Conservation (phyloP, 2,113 vertebrate genomes). For the Donacobius atricapilla region DNA sequence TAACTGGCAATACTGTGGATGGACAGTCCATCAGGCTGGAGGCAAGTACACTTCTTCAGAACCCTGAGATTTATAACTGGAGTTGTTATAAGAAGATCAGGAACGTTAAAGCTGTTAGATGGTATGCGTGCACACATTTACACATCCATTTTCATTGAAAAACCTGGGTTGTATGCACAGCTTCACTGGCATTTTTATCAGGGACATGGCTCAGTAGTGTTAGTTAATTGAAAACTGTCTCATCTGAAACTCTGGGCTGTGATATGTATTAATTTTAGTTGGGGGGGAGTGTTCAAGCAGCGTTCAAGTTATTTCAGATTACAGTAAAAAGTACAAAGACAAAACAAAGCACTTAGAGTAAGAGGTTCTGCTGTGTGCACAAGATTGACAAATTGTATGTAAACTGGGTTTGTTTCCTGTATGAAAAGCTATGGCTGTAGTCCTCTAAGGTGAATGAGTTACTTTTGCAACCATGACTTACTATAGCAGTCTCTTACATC, state of each 20-base stretch:
- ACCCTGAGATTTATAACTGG: neutral
- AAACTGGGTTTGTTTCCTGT: neutral
- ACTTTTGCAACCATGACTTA: neutral
- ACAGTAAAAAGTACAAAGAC: neutral
- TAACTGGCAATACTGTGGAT: neutral
- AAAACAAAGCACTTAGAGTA: neutral
- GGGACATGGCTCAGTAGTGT: neutral
- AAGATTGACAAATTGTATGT: neutral
- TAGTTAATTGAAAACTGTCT: neutral
- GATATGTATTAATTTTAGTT: neutral
- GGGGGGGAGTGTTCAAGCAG: neutral
- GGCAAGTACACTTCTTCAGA: neutral
- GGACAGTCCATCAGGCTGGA: neutral
- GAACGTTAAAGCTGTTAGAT: neutral
- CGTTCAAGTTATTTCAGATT: neutral
- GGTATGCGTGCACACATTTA: accelerated
- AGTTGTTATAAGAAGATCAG: neutral
- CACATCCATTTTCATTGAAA: neutral
- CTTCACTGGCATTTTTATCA: neutral
- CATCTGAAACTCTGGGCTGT: neutral
- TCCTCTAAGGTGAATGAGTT: neutral
- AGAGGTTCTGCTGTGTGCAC: neutral
- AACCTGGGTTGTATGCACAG: neutral
- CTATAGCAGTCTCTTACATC: neutral
- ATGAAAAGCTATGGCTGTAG: neutral